Base-by-base conservation (phyloP, 2,888 invertebrate genomes). In the Oxycera nigricornis region DNA sequence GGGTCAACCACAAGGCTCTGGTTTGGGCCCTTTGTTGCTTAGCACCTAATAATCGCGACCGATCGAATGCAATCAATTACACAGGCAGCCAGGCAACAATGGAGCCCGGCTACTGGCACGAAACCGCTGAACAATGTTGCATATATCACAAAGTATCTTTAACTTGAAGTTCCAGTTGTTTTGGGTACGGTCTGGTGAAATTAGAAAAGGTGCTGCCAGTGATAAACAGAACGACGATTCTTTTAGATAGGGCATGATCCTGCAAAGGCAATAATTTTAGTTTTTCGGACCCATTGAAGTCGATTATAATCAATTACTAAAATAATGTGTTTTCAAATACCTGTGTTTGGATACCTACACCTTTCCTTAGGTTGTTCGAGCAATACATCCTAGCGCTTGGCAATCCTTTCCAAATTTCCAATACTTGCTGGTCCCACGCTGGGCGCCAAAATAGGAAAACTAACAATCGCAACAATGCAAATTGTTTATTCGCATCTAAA, bases 51-150 rank as follows among this genome's bases (percentile, higher is more conserved):
- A 68, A 52, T 68, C 68, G 68, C 62, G 14, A 22, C 28, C 52
- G 30, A 68, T 67, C 67, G 24, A n/a, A 67, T 17, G 22, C 52
- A 20, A 68, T 68, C 68, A 68, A 68, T 68, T 68, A 68, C 68
- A 17, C 17, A 11, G 4, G 67, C 17, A 67, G 31, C 67, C 20
- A 28, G 50, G 50, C 52, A 68, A 52, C 68, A 68, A 52, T 68
- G 11, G 68, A 52, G 28, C 62, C 14, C 30, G 20, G 52, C 68
- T 68, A 68, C 68, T 30, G 52, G 24, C 46, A 24, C 24, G 2
- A 31, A 39, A 62, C 22, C 20, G 6, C 9, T 9, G 35, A 30
- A 35, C 62, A 35, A 20, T 31, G 62, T 62, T 62, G 62, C 35
- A 62, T 22, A 26, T 31, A 35, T 11, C 28, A 17, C 39, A 35